A percentile compares a stretch with the other conserved stretches of the same genome.
These are phyloP conservation scores for Epistrophe eligans DNA, from an alignment of 2,888 invertebrate genomes.

Conservation along the genomic window DNA sequence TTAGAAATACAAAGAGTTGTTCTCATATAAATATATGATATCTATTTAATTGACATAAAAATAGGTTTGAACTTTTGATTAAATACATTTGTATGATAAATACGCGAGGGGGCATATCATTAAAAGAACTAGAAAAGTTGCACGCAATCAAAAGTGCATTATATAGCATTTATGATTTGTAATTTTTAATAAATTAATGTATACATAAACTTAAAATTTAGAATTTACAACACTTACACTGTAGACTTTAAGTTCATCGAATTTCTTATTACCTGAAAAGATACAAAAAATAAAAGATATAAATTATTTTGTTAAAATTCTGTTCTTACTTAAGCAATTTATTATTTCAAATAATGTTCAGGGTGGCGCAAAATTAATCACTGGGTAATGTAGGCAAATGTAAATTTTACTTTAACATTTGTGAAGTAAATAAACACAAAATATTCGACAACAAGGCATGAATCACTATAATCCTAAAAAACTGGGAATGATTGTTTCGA, in stretches of 20 bases:
- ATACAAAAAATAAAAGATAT: neutral
- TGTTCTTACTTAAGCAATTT: too few species aligned
- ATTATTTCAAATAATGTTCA: too few species aligned
- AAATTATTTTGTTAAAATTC: neutral
- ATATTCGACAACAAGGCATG: too few species aligned
- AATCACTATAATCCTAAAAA: too few species aligned
- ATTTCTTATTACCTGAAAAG: neutral
- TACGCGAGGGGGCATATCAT: neutral
- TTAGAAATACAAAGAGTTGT: slow-evolving; percentile 27
- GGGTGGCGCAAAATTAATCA: too few species aligned
- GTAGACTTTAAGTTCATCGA: neutral
- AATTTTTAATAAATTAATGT: neutral
- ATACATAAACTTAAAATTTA: neutral
- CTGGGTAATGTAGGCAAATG: too few species aligned
- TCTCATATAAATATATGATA: slow-evolving; percentile 35
- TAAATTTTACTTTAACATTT: too few species aligned
- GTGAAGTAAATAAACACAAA: too few species aligned
- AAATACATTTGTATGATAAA: neutral
- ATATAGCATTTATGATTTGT: neutral
- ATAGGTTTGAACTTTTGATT: slow-evolving; percentile 20
- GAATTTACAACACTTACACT: slow-evolving; percentile 1
- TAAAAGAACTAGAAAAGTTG: slow-evolving; percentile 1
- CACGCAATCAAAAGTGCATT: neutral
- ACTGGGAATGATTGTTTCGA: too few species aligned
- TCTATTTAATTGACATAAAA: slow-evolving; percentile 16